Base-by-base conservation (phyloP, 2,113 vertebrate genomes). In the Arvicanthis niloticus region DNA sequence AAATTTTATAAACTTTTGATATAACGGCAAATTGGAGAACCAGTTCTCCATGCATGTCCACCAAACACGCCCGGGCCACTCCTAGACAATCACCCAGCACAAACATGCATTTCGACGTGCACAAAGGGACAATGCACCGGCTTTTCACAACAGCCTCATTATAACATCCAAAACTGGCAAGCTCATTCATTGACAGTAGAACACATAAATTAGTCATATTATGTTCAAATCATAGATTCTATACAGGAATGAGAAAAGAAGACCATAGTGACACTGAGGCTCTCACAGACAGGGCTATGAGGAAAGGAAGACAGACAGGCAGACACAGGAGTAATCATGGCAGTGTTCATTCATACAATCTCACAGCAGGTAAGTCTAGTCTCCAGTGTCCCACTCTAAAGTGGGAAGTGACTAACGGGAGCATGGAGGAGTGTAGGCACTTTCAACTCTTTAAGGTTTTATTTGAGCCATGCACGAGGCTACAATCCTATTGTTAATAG, bases 21-120 rank as follows among this genome's bases (percentile, higher is more conserved):
- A 16, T 29, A 67, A 67, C 67, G 42, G 17, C 42, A 67, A 67
- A 48, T 21, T 86, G 31, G 62, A 67, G 40, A 86, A 48, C 16
- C 40, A 67, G 60, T 17, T 42, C 9, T 19, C 15, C 31, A 13
- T 0, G 12, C 2, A 24, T 13, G 5, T 9, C 29, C 53, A 3
- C 2, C 24, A 8, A 22, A 22, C 12, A 2, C 7, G 1, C 1
- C 40, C 7, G 21, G 2, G 65, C 21, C 21, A 37, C 3, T 75
- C 70, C 51, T 40, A 7, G 58, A n/a, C 1, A 21, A 0, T 2
- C 1, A 21, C 7, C 60, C 60, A 22, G 7, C 17, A 31, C 13
- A 19, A 6, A 60, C 51, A 48, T 0, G 42, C 8, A 40, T 72
- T 42, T 9, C 60, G 0, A 5, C 60, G 3, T n/a, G 56, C 77